Evolutionary conservation across 2,888 invertebrate species (phyloP).

Genomic region (Rhagonycha lutea): DNA sequence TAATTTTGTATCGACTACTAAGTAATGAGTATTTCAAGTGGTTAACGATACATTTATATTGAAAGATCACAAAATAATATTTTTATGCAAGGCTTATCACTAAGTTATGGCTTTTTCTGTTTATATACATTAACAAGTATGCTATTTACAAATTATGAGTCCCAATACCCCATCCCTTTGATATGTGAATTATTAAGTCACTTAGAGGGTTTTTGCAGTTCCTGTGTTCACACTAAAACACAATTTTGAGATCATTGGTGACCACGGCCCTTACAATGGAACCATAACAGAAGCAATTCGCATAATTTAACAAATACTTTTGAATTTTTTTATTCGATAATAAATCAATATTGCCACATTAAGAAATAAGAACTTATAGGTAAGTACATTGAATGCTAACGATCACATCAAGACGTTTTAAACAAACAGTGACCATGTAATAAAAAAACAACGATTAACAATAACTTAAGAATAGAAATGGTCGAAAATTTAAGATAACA

Average conservation of each 20-base stretch:
- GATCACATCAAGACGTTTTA: conserved; percentile 50
- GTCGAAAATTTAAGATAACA: conserved; percentile 31
- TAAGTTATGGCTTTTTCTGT: conserved; percentile 51
- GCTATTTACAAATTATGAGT: conserved; percentile 47
- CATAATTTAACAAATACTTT: conserved; percentile 35
- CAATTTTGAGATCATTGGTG: conserved; percentile 53
- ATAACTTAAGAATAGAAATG: conserved; percentile 34
- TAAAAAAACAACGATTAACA: conserved; percentile 36
- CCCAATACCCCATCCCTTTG: conserved; percentile 35
- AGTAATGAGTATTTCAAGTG: conserved; percentile 19
- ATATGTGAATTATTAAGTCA: conserved; percentile 17
- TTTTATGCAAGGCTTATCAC: conserved; percentile 32
- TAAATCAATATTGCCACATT: conserved; percentile 45
- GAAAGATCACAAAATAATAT: conserved; percentile 24
- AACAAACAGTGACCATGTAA: conserved; percentile 44
- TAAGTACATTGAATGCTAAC: conserved; percentile 40
- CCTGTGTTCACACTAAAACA: conserved; percentile 25
- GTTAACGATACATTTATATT: conserved; percentile 23
- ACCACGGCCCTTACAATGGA: conserved; percentile 36
- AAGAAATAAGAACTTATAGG: conserved; percentile 35
- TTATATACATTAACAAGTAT: conserved; percentile 38
- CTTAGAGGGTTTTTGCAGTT: conserved; percentile 24
- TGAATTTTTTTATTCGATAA: conserved; percentile 32
- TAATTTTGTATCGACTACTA: neutral
- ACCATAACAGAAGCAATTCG: conserved; percentile 37